A percentile compares a stretch with the other conserved stretches of the same genome.
Conservation (phyloP, 2,113 vertebrate genomes). For the Empidonax alnorum region DNA sequence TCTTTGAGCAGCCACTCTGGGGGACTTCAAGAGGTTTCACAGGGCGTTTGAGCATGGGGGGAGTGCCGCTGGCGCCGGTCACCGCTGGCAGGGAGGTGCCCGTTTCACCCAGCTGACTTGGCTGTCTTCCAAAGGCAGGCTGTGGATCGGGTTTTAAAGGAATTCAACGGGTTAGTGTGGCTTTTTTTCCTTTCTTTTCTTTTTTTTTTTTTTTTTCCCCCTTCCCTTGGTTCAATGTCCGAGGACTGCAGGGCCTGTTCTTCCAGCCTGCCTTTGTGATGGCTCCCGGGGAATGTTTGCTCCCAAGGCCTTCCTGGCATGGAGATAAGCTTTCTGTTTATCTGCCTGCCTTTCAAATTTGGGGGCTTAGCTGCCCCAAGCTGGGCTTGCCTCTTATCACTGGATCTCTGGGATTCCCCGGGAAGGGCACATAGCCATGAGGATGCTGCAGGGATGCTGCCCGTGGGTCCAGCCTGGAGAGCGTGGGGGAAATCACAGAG, state of each 20-base stretch:
- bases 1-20: accelerated
- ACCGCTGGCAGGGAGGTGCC: neutral
- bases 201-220: no score
- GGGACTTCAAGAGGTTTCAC: neutral
- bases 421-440: neutral
- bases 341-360: constrained; percentile 26
- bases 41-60: accelerated
- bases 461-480: neutral
- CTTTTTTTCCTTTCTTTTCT: neutral
- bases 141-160: neutral
- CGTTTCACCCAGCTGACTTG: constrained; percentile 58
- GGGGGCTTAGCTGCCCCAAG: neutral
- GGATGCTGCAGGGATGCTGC: neutral
- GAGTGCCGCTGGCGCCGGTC: accelerated
- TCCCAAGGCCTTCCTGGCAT: constrained; percentile 28
- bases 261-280: constrained; percentile 44
- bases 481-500: accelerated
- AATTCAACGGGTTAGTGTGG: constrained; percentile 8
- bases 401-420: neutral
- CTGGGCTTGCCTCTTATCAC: neutral
- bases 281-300: constrained; percentile 59
- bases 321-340: constrained; percentile 62
- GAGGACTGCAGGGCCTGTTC: constrained; percentile 51
- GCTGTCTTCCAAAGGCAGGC: constrained; percentile 17
- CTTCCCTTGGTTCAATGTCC: constrained; percentile 48